Base-by-base conservation (phyloP, 2,797 vertebrate genomes). In the Dicrostonyx torquatus region DNA sequence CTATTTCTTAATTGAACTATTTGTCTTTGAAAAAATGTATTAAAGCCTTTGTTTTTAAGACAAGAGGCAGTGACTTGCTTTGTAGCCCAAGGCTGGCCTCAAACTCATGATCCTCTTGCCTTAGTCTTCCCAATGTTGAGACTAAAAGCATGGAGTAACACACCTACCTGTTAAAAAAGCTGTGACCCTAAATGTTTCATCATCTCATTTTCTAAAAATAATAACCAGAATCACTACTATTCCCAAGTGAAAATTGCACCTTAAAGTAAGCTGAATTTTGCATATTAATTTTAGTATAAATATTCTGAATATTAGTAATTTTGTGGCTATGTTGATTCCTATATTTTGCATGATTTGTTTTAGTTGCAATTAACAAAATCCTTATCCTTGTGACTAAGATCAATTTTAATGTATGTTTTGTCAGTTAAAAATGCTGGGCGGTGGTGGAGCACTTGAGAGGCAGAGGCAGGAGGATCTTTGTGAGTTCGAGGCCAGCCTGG, bases 191-290 rank as follows among this genome's bases (percentile, higher is more conserved):
- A 31, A 77, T 50, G 62, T 55, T 45, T 79, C 78, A 80, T 85
- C 1, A 90, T 60, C 90, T 43, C 29, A 68, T 87, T 91, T 95
- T 80, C 90, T 90, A 91, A 89, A 91, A 14, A 24, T 13, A 84
- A 34, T 84, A 45, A 73, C 31, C 29, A 50, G 17, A 94, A 87
- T 84, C 87, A 72, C 53, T 87, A 76, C 92, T 94, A 66, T 55
- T 68, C 26, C 45, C 58, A 85, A 66, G 82, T 85, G 73, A 95
- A 92, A 37, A 85, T 15, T 77, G 92, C n/a, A 85, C 48, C 76
- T 88, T 90, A 91, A 94, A 91, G 22, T 89, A 87, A 87, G 62
- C 29, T 87, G 24, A 89, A 93, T 87, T 87, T 84, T 95, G n/a
- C 80, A 64, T 72, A 53, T 5, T 83, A 77, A 89, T 26, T 91